Evolutionary conservation across 2,797 vertebrate genomes (phyloP).

Genomic region (Ibycter americanus): DNA sequence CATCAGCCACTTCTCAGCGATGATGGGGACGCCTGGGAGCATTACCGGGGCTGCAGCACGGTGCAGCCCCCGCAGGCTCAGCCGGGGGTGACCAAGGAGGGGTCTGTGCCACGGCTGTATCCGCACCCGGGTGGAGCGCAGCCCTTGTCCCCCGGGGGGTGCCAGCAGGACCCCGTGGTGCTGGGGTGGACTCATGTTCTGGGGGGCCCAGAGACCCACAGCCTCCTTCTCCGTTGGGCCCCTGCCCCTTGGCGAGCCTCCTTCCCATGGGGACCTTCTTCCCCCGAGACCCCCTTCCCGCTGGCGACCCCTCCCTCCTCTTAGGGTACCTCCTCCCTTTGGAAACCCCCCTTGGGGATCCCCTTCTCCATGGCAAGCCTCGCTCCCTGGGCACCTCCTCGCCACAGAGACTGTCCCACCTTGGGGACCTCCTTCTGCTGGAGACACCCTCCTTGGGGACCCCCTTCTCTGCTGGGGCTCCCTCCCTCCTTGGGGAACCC

Average conservation of each 20-base stretch:
- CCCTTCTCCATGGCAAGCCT: fast-evolving
- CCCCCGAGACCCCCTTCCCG: fast-evolving
- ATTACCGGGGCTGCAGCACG: fast-evolving
- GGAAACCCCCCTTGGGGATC: background rate
- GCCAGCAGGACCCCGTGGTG: background rate
- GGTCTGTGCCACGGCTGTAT: no score
- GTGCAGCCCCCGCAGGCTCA: fast-evolving
- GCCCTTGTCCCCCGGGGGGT: background rate
- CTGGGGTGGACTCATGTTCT: fast-evolving
- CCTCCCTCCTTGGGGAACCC: no score
- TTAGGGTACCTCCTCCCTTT: background rate
- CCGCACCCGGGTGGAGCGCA: no score
- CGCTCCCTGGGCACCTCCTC: no score
- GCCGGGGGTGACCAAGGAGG: fast-evolving
- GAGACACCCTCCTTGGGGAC: background rate
- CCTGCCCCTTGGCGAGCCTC: background rate
- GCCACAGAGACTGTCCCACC: background rate
- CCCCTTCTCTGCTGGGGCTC: no score
- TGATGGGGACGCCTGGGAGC: background rate
- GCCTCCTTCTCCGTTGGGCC: background rate
- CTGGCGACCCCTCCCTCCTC: fast-evolving
- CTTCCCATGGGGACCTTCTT: fast-evolving
- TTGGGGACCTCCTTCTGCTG: background rate
- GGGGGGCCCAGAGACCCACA: background rate
- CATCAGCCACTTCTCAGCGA: fast-evolving